phyloP scores from a whole-genome alignment of 2,113 vertebrate genomes.

The Condylura cristata region DNA sequence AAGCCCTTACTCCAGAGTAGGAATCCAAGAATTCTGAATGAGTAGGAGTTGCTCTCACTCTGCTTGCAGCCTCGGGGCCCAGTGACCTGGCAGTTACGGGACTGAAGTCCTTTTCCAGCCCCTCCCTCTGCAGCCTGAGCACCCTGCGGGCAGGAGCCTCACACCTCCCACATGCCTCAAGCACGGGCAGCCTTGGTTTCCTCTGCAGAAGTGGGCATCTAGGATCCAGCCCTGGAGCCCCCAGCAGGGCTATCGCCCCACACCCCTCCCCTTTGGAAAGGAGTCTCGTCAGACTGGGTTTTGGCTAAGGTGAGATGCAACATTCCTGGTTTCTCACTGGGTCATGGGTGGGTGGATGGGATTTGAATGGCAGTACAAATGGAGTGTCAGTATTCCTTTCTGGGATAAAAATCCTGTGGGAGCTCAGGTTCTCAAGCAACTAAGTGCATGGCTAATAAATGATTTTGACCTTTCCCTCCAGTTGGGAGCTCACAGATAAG shows the following conservation, averaged over 20 bases:
- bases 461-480: not conserved
- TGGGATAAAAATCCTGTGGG: not conserved
- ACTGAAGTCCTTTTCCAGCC: conserved; percentile 85
- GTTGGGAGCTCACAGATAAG: not conserved
- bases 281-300: conserved; percentile 71
- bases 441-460: not conserved
- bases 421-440: not conserved
- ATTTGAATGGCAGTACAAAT: not conserved
- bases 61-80: conserved; percentile 65
- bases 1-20: not conserved
- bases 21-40: not conserved
- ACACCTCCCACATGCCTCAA: conserved; percentile 82
- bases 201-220: conserved; percentile 53
- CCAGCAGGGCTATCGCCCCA: not conserved
- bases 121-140: conserved; percentile 81
- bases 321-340: not conserved
- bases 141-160: not conserved
- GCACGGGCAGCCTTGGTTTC: conserved; percentile 81
- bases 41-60: conserved; percentile 36
- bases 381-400: not conserved
- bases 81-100: not conserved
- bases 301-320: conserved; percentile 77
- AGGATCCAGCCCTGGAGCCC: not conserved
- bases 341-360: not conserved
- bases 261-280: conserved; percentile 58